A percentile compares a stretch with the other conserved stretches of the same genome.
Evolutionary conservation across 2,888 invertebrate species (phyloP).

Genomic region (Vanessa cardui): DNA sequence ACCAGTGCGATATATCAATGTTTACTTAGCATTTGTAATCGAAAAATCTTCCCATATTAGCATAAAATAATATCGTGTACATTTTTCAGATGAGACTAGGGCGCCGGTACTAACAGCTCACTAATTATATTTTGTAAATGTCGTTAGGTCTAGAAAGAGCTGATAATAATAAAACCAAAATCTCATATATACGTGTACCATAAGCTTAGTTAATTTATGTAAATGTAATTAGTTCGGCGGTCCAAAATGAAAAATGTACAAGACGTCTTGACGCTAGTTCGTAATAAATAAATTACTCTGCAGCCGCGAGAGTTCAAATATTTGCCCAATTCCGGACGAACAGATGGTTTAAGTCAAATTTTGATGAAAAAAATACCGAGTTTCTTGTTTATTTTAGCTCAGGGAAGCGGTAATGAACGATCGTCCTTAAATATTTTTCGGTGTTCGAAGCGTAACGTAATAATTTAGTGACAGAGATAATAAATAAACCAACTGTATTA

Average conservation of each 20-base stretch:
- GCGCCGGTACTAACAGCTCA: too few relatives aligned
- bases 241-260: slow-evolving; percentile 30
- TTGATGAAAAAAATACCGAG: slow-evolving; percentile 71
- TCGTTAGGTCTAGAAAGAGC: too few relatives aligned
- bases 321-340: slow-evolving; percentile 65
- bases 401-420: slow-evolving; percentile 27
- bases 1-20: too few relatives aligned
- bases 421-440: slow-evolving; percentile 22
- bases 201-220: slow-evolving; percentile 6
- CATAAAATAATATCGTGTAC: too few relatives aligned
- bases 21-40: too few relatives aligned
- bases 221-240: slow-evolving; percentile 24
- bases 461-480: slow-evolving; percentile 10
- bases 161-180: too few relatives aligned
- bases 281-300: slow-evolving; percentile 58
- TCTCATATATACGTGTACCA: background rate
- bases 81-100: too few relatives aligned
- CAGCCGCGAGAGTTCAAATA: slow-evolving; percentile 58
- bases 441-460: slow-evolving; percentile 8
- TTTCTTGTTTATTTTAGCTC: slow-evolving; percentile 49
- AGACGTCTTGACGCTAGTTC: slow-evolving; percentile 24
- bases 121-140: too few relatives aligned
- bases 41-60: too few relatives aligned
- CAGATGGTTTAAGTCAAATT: slow-evolving; percentile 73
- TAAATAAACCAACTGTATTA: background rate